phyloP scores from a whole-genome alignment of 2,113 vertebrate genomes.

The Epinephelus moara region DNA sequence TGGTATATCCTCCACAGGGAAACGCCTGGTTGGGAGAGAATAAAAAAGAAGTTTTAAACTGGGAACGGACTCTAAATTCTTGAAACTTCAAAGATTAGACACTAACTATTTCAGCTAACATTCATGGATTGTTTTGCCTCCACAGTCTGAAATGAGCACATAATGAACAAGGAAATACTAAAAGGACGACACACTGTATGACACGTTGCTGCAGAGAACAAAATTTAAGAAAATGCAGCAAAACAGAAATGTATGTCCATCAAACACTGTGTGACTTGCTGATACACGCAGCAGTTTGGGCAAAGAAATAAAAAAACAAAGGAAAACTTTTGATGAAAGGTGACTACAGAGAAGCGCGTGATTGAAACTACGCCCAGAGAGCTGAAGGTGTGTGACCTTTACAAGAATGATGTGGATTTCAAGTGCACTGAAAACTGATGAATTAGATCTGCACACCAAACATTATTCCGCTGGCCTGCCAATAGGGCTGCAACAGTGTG shows the following conservation, averaged over 20 bases:
- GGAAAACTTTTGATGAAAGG: neutral
- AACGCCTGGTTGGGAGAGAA: conserved; percentile 85
- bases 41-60: neutral
- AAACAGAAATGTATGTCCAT: neutral
- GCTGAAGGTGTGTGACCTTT: neutral
- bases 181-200: neutral
- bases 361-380: neutral
- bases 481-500: too few relatives aligned
- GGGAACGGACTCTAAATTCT: neutral
- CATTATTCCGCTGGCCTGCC: neutral
- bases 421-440: neutral
- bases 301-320: neutral
- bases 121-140: neutral
- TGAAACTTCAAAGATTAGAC: neutral
- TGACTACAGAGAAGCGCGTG: neutral
- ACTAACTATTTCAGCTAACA: neutral
- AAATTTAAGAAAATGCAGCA: neutral
- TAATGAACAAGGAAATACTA: neutral
- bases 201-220: neutral
- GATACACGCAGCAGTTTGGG: neutral
- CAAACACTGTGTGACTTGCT: neutral
- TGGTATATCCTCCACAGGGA: conserved; percentile 94
- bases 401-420: neutral
- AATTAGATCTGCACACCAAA: neutral
- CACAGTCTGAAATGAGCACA: neutral